Evolutionary conservation across 1,140 invertebrate species (phyloP).

Genomic region (Cydia fagiglandana): DNA sequence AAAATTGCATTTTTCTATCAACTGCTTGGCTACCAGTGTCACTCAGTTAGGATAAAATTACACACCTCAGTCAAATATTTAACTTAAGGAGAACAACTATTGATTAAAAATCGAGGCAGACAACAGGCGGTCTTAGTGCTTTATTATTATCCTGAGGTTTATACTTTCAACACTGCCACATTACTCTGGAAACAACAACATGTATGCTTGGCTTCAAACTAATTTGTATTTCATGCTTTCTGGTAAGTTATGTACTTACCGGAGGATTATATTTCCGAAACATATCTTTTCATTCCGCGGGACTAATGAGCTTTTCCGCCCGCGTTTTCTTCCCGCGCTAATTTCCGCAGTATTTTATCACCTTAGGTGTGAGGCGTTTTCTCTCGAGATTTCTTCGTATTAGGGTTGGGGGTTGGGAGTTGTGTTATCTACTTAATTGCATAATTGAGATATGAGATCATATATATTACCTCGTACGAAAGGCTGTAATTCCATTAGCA

Average conservation of each 20-base stretch:
- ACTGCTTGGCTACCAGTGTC: too few species aligned
- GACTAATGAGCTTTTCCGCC: conserved; percentile 27
- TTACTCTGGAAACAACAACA: neutral
- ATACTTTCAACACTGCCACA: too few species aligned
- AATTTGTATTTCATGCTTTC: neutral
- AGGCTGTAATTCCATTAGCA: neutral
- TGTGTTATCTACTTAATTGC: conserved; percentile 21
- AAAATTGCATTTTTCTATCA: too few species aligned
- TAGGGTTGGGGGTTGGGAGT: neutral
- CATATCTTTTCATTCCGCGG: conserved; percentile 15
- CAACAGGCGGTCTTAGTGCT: too few species aligned
- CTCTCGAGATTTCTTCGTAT: neutral
- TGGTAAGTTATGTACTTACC: neutral
- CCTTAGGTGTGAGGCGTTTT: conserved; percentile 6
- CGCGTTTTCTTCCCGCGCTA: conserved; percentile 24
- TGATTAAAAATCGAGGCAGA: too few species aligned
- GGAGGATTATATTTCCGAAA: conserved; percentile 21
- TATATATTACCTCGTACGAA: neutral
- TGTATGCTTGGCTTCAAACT: neutral
- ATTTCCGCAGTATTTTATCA: conserved; percentile 29
- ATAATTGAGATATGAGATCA: conserved; percentile 22
- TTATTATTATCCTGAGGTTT: too few species aligned
- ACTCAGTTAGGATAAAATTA: too few species aligned
- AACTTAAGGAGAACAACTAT: too few species aligned
- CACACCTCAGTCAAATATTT: too few species aligned